Base-by-base conservation (phyloP, 2,797 vertebrate genomes). In the Phrynocephalus forsythii region DNA sequence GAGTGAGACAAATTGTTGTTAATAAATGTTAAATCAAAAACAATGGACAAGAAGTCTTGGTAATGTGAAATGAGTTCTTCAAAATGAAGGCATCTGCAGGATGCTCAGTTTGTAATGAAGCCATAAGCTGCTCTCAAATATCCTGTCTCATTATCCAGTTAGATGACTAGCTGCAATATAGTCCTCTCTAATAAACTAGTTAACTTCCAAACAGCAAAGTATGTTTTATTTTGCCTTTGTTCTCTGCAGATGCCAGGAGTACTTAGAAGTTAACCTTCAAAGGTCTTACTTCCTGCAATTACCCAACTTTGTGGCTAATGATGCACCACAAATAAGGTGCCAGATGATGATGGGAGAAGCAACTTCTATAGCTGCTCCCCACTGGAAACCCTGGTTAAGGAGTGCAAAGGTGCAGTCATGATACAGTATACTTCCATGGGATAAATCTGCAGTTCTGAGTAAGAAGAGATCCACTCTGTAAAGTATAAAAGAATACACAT, bases 21-120 rank as follows among this genome's bases (percentile, higher is more conserved):
- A 95, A 94, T 92, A 95, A 95, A 94, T 0, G 28, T 94, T 95
- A 94, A 92, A 94, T 95, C 92, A 94, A 94, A 94, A 92, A 94
- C 91, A 89, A 94, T 84, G 90, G 93, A 93, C 91, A 93, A 83
- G 91, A 93, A 93, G 94, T 94, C 92, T 94, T 94, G 93, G 88
- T 94, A 95, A 95, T 89, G 83, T 90, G 89, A 94, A 94, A 94
- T 93, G 90, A 93, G 92, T 93, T 94, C 90, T 89, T 75, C 73
- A 92, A 92, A 95, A 95, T 93, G 88, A 96, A 95, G 91, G 91
- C 89, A 94, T 93, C 93, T 94, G 91, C 84, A 0, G 6, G 91
- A 91, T 88, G 87, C 60, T 93, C 71, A 1, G 76, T 91, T 90
- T 91, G 85, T 92, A 95, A 93, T 94, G 93, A 92, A 94, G 83